Evolutionary conservation across 2,888 invertebrate genomes (phyloP), one percentile per base, ranked within the genome.

Genomic region (Hemistola chrysoprasaria): DNA sequence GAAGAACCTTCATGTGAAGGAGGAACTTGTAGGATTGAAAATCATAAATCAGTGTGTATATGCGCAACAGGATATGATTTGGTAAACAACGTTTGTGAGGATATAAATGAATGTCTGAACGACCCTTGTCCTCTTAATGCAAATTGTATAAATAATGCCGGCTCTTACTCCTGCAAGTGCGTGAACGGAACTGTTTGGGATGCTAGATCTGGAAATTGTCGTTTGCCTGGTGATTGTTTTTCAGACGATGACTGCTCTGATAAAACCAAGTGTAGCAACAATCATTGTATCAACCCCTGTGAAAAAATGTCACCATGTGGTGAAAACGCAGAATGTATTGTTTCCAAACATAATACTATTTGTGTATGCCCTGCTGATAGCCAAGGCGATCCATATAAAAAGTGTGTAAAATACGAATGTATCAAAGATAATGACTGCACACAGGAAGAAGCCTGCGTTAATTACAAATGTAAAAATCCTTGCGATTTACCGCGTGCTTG

Each of bases 71-170:
- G 97, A 22, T 97, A 93, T 66, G 87, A 92, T 40, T 78, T 95
- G 27, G 65, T 79, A 20, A 92, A 92, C 31, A 92, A 92, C 36
- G 88, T 90, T 37, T 97, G 97, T 65, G 90, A 92, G 56, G 97
- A 97, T 77, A 84, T 95, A 30, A 92, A 97, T 61, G 97, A 97
- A 82, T 97, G 97, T 62, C 57, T 87, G 10, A 82, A 89, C 7
- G 92, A 92, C 55, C 96, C 97, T 25, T 97, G 97, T 61, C 95
- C 96, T 58, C 68, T 91, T 16, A 92, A 95, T 46, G 95, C 97
- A 7, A 86, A 90, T 67, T 97, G 97, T 63, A 89, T 93, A 55
- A 97, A 97, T 64, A 91, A 90, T 22, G 92, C 92, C 11, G 97
- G 97, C 11, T 93, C 94, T 8, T 97, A 92, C 70, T 85, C 87